Base-by-base conservation (phyloP, 2,888 invertebrate species). In the Himalopsyche kuldschensis region DNA sequence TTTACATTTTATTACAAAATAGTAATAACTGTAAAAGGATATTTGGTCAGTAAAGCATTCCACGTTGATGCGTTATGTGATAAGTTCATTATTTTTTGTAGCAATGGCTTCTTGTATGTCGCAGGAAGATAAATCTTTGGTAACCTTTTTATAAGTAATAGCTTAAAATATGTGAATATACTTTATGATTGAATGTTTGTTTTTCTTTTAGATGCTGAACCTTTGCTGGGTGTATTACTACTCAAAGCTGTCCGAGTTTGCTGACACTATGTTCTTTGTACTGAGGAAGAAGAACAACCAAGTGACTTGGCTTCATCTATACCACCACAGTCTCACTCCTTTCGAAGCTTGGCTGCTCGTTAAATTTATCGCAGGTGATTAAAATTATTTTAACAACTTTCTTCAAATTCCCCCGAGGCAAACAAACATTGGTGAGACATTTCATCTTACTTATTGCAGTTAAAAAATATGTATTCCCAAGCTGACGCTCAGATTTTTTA, bases 141-240 rank as follows among this genome's bases (percentile, higher is more conserved):
- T 8, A 0, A 35, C 35, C 35, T 35, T 8, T 35, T 8, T 10
- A 8, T 10, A 1, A 35, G 10, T 8, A 8, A 8, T 2, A 41
- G 4, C 15, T 1, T 15, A 15, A 41, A 41, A 41, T 2, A 2
- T 1, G 8, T 41, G 41, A 41, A 41, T 41, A 41, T 15, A 15
- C 41, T 41, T 2, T 30, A 69, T 11, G 0, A 69, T 30, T 69
- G 69, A 11, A 4, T n/a, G 4, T 48, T 30, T 27, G 17, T 79
- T 15, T 24, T 47, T 48, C 69, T 90, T 92, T 79, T 92, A 97
- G 95, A 97, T 97, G 96, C 94, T 96, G 79, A 94, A 94, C 86
- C 92, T 96, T 5, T 96, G 96, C 89, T 97, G 97, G 96, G 95
- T 95, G 93, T 97, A 97, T 90, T 97, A 96, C 91, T 94, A 97